phyloP scores from a whole-genome alignment of 2,888 invertebrate species.

The Pandemis heparana region DNA sequence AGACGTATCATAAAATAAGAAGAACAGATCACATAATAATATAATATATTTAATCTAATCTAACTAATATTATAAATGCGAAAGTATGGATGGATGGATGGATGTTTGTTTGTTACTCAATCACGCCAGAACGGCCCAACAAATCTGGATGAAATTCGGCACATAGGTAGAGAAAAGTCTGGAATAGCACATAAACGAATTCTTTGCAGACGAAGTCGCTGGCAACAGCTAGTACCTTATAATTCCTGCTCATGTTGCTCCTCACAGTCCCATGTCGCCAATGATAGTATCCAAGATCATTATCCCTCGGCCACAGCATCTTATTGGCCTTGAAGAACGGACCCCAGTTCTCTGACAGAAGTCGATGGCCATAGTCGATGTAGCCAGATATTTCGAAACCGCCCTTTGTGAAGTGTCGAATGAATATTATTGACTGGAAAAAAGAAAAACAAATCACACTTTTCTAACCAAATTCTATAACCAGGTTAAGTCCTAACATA shows the following conservation, averaged over 20 bases:
- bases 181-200: too few relatives aligned
- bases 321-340: constrained; percentile 89
- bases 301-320: constrained; percentile 87
- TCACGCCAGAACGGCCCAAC: too few relatives aligned
- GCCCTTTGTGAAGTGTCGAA: constrained; percentile 88
- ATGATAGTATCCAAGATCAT: constrained; percentile 92
- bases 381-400: constrained; percentile 94
- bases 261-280: constrained; percentile 90
- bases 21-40: too few relatives aligned
- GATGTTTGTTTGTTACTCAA: too few relatives aligned
- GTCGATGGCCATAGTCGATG: constrained; percentile 91
- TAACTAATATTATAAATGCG: too few relatives aligned
- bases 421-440: constrained; percentile 91
- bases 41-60: too few relatives aligned
- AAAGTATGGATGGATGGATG: too few relatives aligned
- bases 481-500: too few relatives aligned
- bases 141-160: too few relatives aligned
- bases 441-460: neutral
- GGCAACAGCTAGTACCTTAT: constrained; percentile 83
- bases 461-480: neutral
- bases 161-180: too few relatives aligned
- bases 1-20: too few relatives aligned
- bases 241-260: constrained; percentile 92
- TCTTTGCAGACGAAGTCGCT: too few relatives aligned
- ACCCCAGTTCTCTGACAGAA: constrained; percentile 91